Evolutionary conservation across 2,113 vertebrate species (phyloP), one percentile per base, ranked within the genome.

Genomic region (Burhinus oedicnemus): DNA sequence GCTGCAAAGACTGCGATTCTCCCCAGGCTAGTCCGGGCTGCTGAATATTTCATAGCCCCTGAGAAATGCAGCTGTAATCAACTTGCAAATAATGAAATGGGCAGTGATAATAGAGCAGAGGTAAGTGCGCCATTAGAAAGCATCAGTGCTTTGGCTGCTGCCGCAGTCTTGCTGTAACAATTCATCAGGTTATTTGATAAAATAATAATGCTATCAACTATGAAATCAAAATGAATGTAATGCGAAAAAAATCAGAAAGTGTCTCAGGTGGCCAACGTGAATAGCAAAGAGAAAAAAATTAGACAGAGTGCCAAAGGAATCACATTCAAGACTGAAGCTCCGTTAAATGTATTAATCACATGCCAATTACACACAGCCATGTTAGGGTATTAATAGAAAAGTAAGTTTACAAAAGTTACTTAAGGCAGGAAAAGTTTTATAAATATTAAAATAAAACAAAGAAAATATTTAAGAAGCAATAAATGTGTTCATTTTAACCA

Each of bases 31-130:
- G 72, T 51, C 44, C 0, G 0, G 7, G 44, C 93, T 93, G 57
- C 80, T 97, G 95, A 96, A 97, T 97, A 96, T 95, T 95, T 97
- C 92, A 97, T 94, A 77, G 58, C 94, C 93, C 95, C 71, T 70
- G 77, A 96, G 92, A 89, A 95, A 93, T 1, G 15, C 89, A 92
- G 90, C 83, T 95, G 96, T 92, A 97, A 97, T 96, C 92, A 97
- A 94, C 66, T 76, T 29, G 16, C 82, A 96, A 95, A 95, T 97
- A 97, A 97, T 97, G 93, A 96, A 97, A 97, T 89, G 92, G 96
- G 92, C 90, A 90, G 88, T 52, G 19, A 93, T 92, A 89, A 91
- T 27, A 65, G 34, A 91, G 58, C 77, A 80, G 92, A 95, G 90
- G 90, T 76, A 92, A 94, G 77, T 40, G 66, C 2, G 2, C 86